Base-by-base conservation (phyloP, 2,888 invertebrate genomes). In the Drosophila maculinotata region DNA sequence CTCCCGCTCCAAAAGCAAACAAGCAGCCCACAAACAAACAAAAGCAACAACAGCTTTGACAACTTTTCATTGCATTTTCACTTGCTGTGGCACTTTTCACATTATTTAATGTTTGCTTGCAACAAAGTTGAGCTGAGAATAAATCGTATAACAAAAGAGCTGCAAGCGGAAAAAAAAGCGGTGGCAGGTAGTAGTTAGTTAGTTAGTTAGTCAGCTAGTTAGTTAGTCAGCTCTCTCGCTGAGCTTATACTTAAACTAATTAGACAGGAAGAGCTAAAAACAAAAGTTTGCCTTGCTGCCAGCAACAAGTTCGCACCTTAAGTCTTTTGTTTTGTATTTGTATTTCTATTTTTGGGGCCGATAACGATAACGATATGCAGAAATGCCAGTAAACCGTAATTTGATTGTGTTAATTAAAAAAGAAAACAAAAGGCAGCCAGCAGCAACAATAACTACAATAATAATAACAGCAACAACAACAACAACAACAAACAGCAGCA, bases 381-480 rank as follows among this genome's bases (percentile, higher is more conserved):
- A 68, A 65, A 69, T 76, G 73, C 38, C 51, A 76, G 75, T 57
- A 67, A 65, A 53, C 59, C 57, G 66, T 79, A 79, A 76, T 83
- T 84, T 79, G 69, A 87, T 79, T 68, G 83, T 86, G 88, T 82
- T 84, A 84, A 84, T 84, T 84, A 84, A 83, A 85, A 81, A 79
- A 71, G 70, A 82, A 85, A 87, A 82, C 75, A 87, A 87, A 79
- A 79, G 57, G 41, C 47, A 66, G 33, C 42, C 15, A 15, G 33
- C 33, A 33, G 38, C 65, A 51, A 31, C 69, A 56, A 33, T 48
- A 35, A 31, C 38, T 66, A n/a, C 25, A 58, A 31, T 25, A 56
- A 26, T 33, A 39, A 14, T 14, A 45, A 3, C 23, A 41, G 4
- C 39, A 36, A 36, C 51, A 39, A 15, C 53, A 51, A 10, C 56